These are phyloP conservation scores for Serrognathus titanus DNA, from an alignment of 2,888 invertebrate species.

Conservation along the genomic window DNA sequence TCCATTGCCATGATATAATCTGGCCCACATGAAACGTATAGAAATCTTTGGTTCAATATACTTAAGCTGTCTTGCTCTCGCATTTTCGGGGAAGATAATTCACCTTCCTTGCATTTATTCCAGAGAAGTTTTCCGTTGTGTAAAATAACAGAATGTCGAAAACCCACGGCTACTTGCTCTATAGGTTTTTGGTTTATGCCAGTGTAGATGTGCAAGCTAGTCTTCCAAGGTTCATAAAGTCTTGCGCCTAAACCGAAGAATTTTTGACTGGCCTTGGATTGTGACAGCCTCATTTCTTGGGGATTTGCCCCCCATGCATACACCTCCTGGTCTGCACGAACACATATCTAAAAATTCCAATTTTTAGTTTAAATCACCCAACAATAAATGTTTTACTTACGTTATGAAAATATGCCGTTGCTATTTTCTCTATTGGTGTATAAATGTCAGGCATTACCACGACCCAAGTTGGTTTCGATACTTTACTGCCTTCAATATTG, in stretches of 20 bases:
- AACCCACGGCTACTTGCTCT: conserved; percentile 60
- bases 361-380: background rate
- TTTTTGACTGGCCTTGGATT: conserved; percentile 37
- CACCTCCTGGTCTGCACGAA: conserved; percentile 62
- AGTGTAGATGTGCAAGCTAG: conserved; percentile 43
- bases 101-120: conserved; percentile 89
- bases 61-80: conserved; percentile 38
- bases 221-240: conserved; percentile 40
- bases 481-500: conserved; percentile 51
- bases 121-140: conserved; percentile 53
- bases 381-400: conserved; percentile 50
- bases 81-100: conserved; percentile 70
- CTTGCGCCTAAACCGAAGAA: conserved; percentile 26
- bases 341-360: conserved; percentile 56
- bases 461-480: conserved; percentile 59
- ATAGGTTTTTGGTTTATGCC: conserved; percentile 30
- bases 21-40: conserved; percentile 65
- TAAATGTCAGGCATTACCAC: conserved; percentile 48
- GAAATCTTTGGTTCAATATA: conserved; percentile 39
- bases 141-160: conserved; percentile 67
- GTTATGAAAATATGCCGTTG: conserved; percentile 74
- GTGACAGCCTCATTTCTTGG: conserved; percentile 66
- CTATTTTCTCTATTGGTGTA: conserved; percentile 52
- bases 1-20: conserved; percentile 74
- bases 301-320: conserved; percentile 78